A percentile compares a stretch with the other conserved stretches of the same genome.
Evolutionary conservation across 2,797 vertebrate species (phyloP).

Genomic region (Epinephelus malabaricus): DNA sequence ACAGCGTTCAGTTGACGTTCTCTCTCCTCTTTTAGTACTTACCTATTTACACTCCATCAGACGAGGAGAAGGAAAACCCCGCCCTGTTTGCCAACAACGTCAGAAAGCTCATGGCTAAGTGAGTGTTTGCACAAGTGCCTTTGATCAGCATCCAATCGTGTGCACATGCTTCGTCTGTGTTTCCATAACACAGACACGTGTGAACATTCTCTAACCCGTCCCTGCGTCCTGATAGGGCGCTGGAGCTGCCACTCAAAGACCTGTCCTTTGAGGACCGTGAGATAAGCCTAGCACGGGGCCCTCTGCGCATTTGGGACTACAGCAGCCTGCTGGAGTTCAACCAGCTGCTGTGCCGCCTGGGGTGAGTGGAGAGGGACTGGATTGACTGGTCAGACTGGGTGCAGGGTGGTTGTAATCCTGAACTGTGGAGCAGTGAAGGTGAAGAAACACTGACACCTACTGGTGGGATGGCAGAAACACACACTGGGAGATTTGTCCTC

Average conservation of each 20-base stretch:
- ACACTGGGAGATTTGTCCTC: neutral
- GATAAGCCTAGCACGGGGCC: constrained; percentile 91
- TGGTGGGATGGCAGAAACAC: constrained; percentile 38
- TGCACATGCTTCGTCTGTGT: neutral
- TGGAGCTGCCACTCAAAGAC: constrained; percentile 91
- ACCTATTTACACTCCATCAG: constrained; percentile 92
- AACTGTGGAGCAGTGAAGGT: neutral
- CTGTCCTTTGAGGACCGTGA: constrained; percentile 95
- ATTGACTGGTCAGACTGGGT: constrained; percentile 30
- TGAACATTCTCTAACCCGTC: neutral
- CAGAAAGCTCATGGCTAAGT: constrained; percentile 88
- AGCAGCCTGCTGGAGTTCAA: constrained; percentile 93
- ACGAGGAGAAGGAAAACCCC: constrained; percentile 92
- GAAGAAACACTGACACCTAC: constrained; percentile 50
- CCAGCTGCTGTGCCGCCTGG: constrained; percentile 88
- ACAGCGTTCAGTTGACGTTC: neutral
- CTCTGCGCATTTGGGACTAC: constrained; percentile 87
- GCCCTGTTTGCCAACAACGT: constrained; percentile 94
- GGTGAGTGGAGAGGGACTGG: constrained; percentile 85
- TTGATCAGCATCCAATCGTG: neutral
- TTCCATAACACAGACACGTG: fast-evolving
- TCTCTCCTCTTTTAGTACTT: constrained; percentile 87
- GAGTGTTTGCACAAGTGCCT: constrained; percentile 45
- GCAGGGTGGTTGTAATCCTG: neutral
- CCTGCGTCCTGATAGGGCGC: constrained; percentile 81